Conservation (phyloP, 2,113 vertebrate species). For the Ceyx margarethae region DNA sequence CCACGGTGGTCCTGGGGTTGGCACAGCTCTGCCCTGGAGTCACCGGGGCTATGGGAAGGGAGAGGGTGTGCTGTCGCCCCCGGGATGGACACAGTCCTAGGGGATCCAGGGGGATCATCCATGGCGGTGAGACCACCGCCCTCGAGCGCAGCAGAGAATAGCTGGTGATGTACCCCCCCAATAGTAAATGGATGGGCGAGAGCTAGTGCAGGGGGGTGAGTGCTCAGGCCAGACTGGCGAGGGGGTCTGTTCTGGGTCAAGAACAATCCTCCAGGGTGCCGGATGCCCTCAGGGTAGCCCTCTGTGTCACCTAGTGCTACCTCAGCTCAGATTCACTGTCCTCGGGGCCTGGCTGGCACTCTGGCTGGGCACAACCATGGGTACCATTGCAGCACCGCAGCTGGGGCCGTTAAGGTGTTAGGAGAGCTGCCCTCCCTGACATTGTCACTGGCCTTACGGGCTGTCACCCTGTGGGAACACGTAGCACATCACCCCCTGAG, state of each 20-base stretch:
- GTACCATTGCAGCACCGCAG: not conserved
- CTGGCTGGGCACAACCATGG: not conserved
- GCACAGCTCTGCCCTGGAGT: not conserved
- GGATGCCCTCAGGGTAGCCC: not conserved
- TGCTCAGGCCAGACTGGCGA: fast-evolving
- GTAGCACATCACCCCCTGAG: not conserved
- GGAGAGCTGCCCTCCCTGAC: not conserved
- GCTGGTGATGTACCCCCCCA: not conserved
- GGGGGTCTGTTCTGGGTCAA: not conserved
- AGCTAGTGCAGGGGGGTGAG: not conserved
- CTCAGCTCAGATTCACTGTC: not conserved
- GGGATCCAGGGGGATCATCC: not conserved
- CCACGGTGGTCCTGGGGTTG: not conserved
- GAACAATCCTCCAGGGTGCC: fast-evolving
- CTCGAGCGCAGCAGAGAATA: not conserved
- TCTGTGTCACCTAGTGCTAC: not conserved
- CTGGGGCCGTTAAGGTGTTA: not conserved
- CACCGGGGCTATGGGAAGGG: fast-evolving
- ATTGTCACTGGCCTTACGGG: not conserved
- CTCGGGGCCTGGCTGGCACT: not conserved
- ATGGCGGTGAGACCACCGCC: not conserved
- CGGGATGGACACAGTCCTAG: not conserved
- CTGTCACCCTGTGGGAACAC: not conserved
- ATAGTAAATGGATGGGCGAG: not conserved
- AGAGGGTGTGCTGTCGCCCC: fast-evolving